These are phyloP conservation scores for Mobula birostris DNA, from an alignment of 2,113 vertebrate genomes.

Conservation along the genomic window DNA sequence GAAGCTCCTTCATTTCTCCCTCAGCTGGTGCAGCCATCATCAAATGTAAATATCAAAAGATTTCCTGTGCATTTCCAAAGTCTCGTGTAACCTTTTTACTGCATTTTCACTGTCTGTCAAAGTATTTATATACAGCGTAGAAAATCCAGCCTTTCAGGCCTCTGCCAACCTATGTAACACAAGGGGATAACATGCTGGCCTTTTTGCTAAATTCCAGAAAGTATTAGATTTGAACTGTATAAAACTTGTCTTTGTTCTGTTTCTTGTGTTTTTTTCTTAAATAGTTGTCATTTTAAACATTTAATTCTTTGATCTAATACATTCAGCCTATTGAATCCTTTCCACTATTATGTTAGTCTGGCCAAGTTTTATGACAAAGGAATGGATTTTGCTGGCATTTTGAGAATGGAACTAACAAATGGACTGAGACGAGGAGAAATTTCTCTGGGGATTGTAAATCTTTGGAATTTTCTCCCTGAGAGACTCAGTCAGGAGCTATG, in stretches of 20 bases:
- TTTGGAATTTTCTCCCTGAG: no score
- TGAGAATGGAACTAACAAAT: not conserved
- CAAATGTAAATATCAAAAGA: not conserved
- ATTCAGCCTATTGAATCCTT: not conserved
- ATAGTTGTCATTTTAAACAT: not conserved
- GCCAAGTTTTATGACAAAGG: not conserved
- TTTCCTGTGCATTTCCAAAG: not conserved
- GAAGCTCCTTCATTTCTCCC: not conserved
- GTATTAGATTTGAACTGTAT: not conserved
- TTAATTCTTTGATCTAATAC: not conserved
- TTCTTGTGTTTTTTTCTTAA: not conserved
- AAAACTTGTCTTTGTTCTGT: not conserved
- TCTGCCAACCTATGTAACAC: not conserved
- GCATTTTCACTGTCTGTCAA: constrained; percentile 5
- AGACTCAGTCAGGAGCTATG: no score
- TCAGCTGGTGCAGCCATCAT: not conserved
- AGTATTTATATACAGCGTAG: not conserved
- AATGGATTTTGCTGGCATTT: constrained; percentile 14
- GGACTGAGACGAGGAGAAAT: no score
- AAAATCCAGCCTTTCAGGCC: no score
- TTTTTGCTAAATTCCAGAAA: not conserved
- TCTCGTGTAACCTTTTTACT: not conserved
- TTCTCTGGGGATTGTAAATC: no score
- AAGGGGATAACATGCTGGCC: not conserved
- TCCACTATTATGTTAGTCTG: not conserved